phyloP scores from a whole-genome alignment of 2,888 invertebrate species.

The Drosophila neutralis region DNA sequence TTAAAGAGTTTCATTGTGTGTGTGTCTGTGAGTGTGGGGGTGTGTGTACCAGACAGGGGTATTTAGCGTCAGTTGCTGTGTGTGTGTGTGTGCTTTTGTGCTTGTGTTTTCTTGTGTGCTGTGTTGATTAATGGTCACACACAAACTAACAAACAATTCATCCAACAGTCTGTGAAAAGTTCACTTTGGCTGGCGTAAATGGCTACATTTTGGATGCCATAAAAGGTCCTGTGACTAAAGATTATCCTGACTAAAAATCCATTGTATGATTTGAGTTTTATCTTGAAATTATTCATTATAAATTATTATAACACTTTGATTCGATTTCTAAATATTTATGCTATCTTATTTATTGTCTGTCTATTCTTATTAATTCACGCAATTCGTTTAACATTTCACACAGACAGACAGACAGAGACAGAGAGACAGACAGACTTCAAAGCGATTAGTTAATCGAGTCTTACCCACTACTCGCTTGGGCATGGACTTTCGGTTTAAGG shows the following conservation, averaged over 20 bases:
- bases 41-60: constrained; percentile 19
- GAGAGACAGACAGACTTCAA: constrained; percentile 25
- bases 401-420: not conserved
- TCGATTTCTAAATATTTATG: not conserved
- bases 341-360: not conserved
- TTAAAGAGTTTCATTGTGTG: constrained; percentile 56
- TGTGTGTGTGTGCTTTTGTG: constrained; percentile 16
- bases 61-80: constrained; percentile 42
- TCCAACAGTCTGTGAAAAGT: constrained; percentile 48
- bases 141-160: constrained; percentile 62
- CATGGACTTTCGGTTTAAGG: constrained; percentile 13
- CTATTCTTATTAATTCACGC: not conserved
- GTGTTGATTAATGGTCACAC: constrained; percentile 73
- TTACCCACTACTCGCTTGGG: not conserved
- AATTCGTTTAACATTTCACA: constrained; percentile 3
- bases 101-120: constrained; percentile 49
- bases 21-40: constrained; percentile 8
- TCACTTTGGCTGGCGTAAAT: constrained; percentile 22
- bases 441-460: constrained; percentile 54
- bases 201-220: constrained; percentile 9
- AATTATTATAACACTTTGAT: not conserved
- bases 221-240: not conserved
- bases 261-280: not conserved
- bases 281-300: not conserved
- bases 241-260: not conserved